These are phyloP conservation scores for Merops nubicus DNA, from an alignment of 2,113 vertebrate species.

Conservation along the genomic window DNA sequence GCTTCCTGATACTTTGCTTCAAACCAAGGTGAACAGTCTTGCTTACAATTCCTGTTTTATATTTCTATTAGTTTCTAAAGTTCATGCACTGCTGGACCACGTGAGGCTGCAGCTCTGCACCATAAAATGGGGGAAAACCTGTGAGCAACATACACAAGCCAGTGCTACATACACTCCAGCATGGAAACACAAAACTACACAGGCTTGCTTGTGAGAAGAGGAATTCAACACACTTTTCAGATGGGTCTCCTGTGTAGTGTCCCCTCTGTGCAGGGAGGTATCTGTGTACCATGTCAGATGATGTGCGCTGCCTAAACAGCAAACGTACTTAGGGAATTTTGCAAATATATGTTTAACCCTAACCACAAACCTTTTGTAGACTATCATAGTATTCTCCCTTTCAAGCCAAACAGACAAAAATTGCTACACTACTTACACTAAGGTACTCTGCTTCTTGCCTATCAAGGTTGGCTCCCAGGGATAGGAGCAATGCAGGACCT, in stretches of 20 bases:
- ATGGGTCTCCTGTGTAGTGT: background rate
- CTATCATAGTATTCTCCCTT: background rate
- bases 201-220: background rate
- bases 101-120: background rate
- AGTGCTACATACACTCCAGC: background rate
- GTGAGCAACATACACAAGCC: background rate
- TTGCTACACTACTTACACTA: background rate
- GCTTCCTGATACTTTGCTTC: background rate
- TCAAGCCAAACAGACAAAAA: background rate
- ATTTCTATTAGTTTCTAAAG: background rate
- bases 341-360: background rate
- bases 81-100: background rate
- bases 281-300: accelerated
- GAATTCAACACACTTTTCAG: background rate
- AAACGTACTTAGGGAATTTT: background rate
- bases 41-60: background rate
- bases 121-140: too few relatives aligned
- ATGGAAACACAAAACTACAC: background rate
- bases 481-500: background rate
- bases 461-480: background rate
- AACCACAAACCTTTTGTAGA: background rate
- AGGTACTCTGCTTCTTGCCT: background rate
- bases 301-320: background rate
- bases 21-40: background rate
- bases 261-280: background rate